phyloP scores from a whole-genome alignment of 2,113 vertebrate genomes.

The Vidua macroura region DNA sequence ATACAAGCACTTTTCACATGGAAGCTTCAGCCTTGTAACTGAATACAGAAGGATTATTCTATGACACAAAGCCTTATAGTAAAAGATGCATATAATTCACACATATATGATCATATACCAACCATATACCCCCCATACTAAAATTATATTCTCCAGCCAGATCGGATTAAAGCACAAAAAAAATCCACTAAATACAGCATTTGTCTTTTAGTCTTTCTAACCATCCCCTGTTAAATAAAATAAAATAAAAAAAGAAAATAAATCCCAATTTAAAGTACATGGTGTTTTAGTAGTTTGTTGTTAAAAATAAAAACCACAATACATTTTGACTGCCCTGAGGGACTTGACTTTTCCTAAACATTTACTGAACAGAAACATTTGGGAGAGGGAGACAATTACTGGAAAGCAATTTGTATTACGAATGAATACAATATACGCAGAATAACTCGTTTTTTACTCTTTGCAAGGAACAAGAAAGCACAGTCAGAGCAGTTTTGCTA shows the following conservation, averaged over 20 bases:
- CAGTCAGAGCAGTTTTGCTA: constrained; percentile 78
- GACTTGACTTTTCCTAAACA: constrained; percentile 57
- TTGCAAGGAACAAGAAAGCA: constrained; percentile 75
- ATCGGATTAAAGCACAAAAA: constrained; percentile 41
- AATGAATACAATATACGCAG: constrained; percentile 70
- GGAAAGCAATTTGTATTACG: constrained; percentile 66
- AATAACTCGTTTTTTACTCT: constrained; percentile 49
- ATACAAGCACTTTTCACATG: not conserved
- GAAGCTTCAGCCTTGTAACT: constrained; percentile 32
- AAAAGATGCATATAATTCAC: not conserved
- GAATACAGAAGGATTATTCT: not conserved
- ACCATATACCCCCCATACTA: not conserved
- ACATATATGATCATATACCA: not conserved
- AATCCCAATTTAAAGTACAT: not conserved
- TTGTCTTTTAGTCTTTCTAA: constrained; percentile 48
- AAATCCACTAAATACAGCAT: constrained; percentile 18
- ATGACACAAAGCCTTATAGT: constrained; percentile 9
- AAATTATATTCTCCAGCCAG: constrained; percentile 11
- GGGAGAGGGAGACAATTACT: constrained; percentile 56
- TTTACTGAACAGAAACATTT: constrained; percentile 66
- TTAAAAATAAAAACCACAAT: not conserved
- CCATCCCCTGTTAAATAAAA: not conserved
- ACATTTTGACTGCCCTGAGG: constrained; percentile 54
- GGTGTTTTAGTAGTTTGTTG: not conserved
- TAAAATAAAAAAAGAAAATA: not conserved